A percentile compares a stretch with the other conserved stretches of the same genome.
These are phyloP conservation scores for Lycaena phlaeas DNA, from an alignment of 2,888 invertebrate genomes.

Conservation along the genomic window DNA sequence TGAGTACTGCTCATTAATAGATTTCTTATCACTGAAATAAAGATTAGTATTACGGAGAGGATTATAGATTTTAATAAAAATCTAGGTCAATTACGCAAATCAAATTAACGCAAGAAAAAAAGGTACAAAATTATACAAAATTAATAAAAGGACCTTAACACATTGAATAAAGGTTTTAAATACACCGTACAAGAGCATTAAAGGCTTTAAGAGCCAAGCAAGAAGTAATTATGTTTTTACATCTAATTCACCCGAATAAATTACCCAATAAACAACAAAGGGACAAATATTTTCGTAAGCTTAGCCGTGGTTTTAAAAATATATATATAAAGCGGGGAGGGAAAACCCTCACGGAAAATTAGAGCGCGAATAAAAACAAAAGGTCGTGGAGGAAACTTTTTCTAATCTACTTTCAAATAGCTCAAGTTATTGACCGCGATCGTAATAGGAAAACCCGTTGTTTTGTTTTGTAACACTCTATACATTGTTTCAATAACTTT, in stretches of 20 bases:
- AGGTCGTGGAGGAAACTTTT: slow-evolving; percentile 7
- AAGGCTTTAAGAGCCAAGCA: not conserved
- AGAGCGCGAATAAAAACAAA: slow-evolving; percentile 4
- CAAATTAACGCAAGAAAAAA: too few species aligned
- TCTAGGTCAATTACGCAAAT: too few species aligned
- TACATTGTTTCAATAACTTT: too few species aligned
- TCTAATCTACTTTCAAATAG: slow-evolving; percentile 17
- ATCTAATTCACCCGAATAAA: slow-evolving; percentile 2
- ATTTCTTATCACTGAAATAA: too few species aligned
- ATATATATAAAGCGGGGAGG: not conserved
- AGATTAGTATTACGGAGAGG: too few species aligned
- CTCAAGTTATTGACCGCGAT: slow-evolving; percentile 17
- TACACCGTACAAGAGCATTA: slow-evolving; percentile 3
- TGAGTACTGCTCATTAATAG: too few species aligned
- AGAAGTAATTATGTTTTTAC: slow-evolving; percentile 1
- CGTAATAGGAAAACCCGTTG: too few species aligned
- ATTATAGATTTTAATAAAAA: too few species aligned
- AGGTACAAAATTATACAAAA: not conserved
- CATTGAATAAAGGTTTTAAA: slow-evolving; percentile 1
- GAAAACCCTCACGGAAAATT: not conserved
- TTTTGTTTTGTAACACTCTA: too few species aligned
- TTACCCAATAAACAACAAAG: slow-evolving; percentile 4
- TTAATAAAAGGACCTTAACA: not conserved
- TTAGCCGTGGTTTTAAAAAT: not conserved
- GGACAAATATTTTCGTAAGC: not conserved